Evolutionary conservation across 2,113 vertebrate species (phyloP), one percentile per base, ranked within the genome.

Genomic region (Taurulus bubalis): DNA sequence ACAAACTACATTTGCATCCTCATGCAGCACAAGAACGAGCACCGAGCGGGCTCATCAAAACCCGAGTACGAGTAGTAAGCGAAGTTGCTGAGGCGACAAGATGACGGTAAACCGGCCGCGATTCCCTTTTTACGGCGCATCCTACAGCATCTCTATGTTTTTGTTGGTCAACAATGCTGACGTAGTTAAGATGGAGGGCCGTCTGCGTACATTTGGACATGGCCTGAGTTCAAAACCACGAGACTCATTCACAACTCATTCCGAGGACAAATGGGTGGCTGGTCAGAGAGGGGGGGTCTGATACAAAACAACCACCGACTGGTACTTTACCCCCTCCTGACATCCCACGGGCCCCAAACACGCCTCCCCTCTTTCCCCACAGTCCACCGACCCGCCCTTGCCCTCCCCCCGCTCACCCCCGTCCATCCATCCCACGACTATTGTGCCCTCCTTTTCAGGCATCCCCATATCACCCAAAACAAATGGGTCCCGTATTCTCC

Each of bases 401-500:
- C 75, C 67, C 81, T 68, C 71, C 53, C 59, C 28, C 64, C 40
- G 0, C 40, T 1, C 40, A 2, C 70, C 69, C 14, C 77, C 20
- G 47, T 86, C 83, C 80, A 56, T 81, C 80, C 42, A 83, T 47
- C 86, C 69, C 79, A 70, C 20, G 3, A 82, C 89, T 51, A 89
- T 92, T 94, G 90, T 88, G 51, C 71, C 80, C 75, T 87, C 56
- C 87, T 81, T 90, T 90, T 92, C 92, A 92, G 79, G 76, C 88
- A 89, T 86, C 79, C 89, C 80, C 89, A 84, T 92, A 91, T 93
- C 90, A 93, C 89, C 91, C 92, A 93, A 91, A 95, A 94, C 93
- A 94, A 95, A 94, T 92, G 90, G 86, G 90, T 84, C 84, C 84
- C 79, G 75, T 84, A 88, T 89, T 88, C 88, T 75, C 82, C 85